A percentile compares a stretch with the other conserved stretches of the same genome.
These are phyloP conservation scores for Uria aalge DNA, from an alignment of 2,113 vertebrate species.

Conservation along the genomic window DNA sequence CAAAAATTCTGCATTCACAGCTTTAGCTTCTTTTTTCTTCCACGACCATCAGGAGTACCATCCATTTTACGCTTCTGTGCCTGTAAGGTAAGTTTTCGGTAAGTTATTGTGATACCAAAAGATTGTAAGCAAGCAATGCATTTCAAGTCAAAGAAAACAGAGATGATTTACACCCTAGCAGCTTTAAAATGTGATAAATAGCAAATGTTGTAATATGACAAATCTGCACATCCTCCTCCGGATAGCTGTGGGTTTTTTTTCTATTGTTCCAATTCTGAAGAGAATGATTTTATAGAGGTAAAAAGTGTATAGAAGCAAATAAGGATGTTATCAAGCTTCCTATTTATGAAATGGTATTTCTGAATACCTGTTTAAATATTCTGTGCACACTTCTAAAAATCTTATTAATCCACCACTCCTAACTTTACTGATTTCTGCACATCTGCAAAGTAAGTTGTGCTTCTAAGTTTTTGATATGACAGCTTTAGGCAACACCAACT, in stretches of 20 bases:
- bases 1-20: constrained; percentile 81
- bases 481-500: neutral
- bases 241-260: accelerated
- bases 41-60: constrained; percentile 89
- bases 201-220: neutral
- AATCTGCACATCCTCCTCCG: neutral
- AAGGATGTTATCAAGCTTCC: neutral
- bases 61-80: constrained; percentile 96
- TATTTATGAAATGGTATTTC: neutral
- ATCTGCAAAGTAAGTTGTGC: neutral
- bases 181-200: neutral
- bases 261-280: neutral
- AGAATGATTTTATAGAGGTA: accelerated
- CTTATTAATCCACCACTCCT: neutral
- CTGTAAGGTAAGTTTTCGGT: constrained; percentile 55
- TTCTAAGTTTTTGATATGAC: neutral
- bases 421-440: neutral
- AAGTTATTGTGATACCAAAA: neutral
- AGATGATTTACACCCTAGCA: neutral
- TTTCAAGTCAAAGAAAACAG: neutral
- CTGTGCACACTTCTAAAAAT: neutral
- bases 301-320: neutral
- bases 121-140: neutral
- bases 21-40: constrained; percentile 96
- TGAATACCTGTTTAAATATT: neutral